Conservation (phyloP, 2,888 invertebrate species). For the Spicauda simplicius region DNA sequence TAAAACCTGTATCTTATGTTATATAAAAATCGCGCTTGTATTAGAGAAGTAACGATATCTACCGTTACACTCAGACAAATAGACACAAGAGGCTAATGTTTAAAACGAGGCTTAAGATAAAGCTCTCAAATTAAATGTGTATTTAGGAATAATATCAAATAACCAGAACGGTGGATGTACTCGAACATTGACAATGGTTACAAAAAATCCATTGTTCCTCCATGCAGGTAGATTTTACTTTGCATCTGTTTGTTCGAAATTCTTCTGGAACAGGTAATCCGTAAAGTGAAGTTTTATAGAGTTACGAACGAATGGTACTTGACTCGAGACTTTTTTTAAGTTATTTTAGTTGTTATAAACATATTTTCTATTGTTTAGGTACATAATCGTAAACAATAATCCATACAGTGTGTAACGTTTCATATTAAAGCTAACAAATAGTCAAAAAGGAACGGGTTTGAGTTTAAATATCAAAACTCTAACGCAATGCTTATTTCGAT, state of each 20-base stretch:
- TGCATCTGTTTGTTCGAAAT: slow-evolving; percentile 46
- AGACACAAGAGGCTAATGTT: slow-evolving; percentile 5
- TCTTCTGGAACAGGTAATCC: slow-evolving; percentile 26
- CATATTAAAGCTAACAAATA: too few species aligned
- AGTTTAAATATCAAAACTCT: background rate
- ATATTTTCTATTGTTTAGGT: too few species aligned
- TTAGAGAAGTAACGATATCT: background rate
- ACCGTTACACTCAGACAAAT: slow-evolving; percentile 11
- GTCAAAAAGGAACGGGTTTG: background rate
- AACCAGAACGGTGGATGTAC: slow-evolving; percentile 31
- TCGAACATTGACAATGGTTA: slow-evolving; percentile 43
- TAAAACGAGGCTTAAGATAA: slow-evolving; percentile 16
- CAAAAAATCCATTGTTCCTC: slow-evolving; percentile 66
- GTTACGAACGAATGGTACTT: background rate
- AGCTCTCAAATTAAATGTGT: slow-evolving; percentile 11
- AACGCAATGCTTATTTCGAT: background rate
- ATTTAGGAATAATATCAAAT: slow-evolving; percentile 30
- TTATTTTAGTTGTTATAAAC: background rate
- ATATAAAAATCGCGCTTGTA: background rate
- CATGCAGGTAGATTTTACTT: slow-evolving; percentile 72
- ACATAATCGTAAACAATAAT: too few species aligned
- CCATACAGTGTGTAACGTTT: too few species aligned
- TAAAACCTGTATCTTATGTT: background rate
- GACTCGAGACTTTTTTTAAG: background rate
- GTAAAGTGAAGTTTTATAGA: background rate